These are phyloP conservation scores for Caenorhabditis virilis DNA, from an alignment of 2,888 invertebrate genomes.

Conservation along the genomic window DNA sequence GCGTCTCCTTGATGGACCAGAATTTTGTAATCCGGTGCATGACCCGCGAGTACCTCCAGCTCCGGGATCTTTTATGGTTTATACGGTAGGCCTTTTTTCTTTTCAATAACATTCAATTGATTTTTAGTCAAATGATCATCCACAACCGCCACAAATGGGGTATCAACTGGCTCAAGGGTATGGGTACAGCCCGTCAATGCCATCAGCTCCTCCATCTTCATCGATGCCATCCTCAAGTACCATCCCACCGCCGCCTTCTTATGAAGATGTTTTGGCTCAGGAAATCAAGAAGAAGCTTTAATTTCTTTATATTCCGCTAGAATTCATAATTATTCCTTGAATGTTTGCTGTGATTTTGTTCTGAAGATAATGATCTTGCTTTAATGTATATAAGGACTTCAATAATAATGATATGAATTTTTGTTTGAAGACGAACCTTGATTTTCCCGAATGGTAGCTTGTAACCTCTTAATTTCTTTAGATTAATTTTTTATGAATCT, in stretches of 20 bases:
- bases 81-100: no score
- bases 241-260: constrained; percentile 26
- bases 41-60: constrained; percentile 30
- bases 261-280: constrained; percentile 28
- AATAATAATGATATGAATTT: neutral
- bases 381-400: neutral
- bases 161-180: no score
- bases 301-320: neutral
- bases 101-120: no score
- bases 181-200: no score
- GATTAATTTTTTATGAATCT: no score
- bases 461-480: no score
- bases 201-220: constrained; percentile 4
- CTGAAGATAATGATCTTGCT: no score
- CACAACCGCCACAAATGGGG: no score
- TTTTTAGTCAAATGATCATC: no score
- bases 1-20: constrained; percentile 31
- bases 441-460: no score
- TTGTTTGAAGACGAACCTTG: neutral
- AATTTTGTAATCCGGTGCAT: constrained; percentile 26
- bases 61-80: constrained; percentile 20
- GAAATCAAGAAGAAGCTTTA: constrained; percentile 31
- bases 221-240: neutral
- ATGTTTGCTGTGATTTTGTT: no score
- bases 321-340: no score